A percentile compares a stretch with the other conserved stretches of the same genome.
These are phyloP conservation scores for Capreolus pygargus DNA, from an alignment of 2,113 vertebrate species.

Conservation along the genomic window DNA sequence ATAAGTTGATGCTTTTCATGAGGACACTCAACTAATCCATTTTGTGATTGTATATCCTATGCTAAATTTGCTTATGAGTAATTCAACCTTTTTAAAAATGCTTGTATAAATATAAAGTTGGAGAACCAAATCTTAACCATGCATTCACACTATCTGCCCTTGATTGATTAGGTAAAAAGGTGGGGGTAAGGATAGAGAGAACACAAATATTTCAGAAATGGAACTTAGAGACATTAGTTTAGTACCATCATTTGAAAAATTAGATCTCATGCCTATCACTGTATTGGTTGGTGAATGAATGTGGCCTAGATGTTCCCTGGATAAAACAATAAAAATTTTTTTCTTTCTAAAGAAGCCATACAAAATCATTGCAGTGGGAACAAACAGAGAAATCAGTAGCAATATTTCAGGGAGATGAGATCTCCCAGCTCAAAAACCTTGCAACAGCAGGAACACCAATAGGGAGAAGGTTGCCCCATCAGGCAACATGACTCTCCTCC, in stretches of 20 bases:
- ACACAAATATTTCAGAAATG: not conserved
- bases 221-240: not conserved
- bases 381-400: not conserved
- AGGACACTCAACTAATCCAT: not conserved
- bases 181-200: not conserved
- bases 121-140: not conserved
- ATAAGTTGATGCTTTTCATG: not conserved
- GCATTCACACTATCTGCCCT: not conserved
- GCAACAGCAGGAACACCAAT: not conserved
- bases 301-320: not conserved
- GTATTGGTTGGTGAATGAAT: not conserved
- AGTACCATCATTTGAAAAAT: not conserved
- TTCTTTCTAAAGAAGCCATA: not conserved
- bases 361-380: not conserved
- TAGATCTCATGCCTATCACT: not conserved
- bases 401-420: no score
- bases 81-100: not conserved
- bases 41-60: not conserved
- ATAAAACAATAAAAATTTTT: not conserved
- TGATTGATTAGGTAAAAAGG: not conserved
- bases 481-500: not conserved
- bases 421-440: accelerated
- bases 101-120: not conserved
- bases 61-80: not conserved
- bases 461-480: not conserved